phyloP scores from a whole-genome alignment of 2,113 vertebrate genomes.

The Calcarius ornatus region DNA sequence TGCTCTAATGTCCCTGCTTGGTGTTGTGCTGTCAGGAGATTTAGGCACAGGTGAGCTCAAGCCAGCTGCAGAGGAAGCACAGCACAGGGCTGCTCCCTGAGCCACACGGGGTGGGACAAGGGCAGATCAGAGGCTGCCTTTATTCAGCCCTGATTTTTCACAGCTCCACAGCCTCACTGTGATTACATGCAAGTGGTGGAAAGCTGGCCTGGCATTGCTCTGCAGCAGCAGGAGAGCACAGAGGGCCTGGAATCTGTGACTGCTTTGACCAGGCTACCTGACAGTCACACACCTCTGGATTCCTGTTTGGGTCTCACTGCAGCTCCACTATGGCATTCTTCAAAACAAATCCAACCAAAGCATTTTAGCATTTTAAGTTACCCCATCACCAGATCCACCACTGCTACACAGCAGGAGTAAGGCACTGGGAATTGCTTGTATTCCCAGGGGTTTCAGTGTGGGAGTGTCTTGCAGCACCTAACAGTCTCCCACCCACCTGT shows the following conservation, averaged over 20 bases:
- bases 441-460: not conserved
- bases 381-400: not conserved
- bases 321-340: not conserved
- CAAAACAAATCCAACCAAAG: not conserved
- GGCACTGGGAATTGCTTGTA: not conserved
- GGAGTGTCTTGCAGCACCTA: not conserved
- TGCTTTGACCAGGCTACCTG: not conserved
- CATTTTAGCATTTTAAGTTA: not conserved
- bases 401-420: not conserved
- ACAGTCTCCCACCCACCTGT: not conserved
- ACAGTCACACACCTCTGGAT: not conserved
- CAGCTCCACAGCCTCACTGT: not conserved
- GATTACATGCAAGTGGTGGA: not conserved
- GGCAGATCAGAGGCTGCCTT: not conserved
- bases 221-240: not conserved
- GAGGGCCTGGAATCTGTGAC: not conserved
- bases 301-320: not conserved
- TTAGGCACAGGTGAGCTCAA: not conserved
- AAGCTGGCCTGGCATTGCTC: not conserved
- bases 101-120: accelerated
- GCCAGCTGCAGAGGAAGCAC: not conserved
- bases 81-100: not conserved
- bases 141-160: not conserved
- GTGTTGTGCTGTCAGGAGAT: not conserved
- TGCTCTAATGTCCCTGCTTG: not conserved